phyloP scores from a whole-genome alignment of 2,888 invertebrate species.

The Pyrrhia umbra region DNA sequence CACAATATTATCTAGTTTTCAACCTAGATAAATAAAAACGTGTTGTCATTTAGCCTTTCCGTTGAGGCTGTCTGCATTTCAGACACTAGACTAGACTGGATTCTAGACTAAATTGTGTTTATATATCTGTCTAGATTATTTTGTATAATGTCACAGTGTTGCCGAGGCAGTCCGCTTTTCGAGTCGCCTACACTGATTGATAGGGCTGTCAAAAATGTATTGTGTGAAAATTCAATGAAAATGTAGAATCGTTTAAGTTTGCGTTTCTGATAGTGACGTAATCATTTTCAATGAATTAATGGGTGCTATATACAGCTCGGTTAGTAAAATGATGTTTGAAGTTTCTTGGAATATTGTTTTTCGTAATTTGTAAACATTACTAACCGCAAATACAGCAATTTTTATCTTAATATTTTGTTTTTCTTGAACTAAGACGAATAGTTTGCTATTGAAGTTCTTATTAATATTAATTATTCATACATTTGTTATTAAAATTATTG shows the following conservation, averaged over 20 bases:
- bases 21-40: background rate
- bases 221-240: conserved; percentile 24
- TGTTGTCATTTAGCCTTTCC: conserved; percentile 1
- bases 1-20: background rate
- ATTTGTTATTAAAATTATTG: conserved; percentile 25
- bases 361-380: conserved; percentile 6
- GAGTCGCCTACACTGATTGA: conserved; percentile 42
- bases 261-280: conserved; percentile 30
- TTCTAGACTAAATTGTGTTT: conserved; percentile 24
- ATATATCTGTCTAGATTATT: conserved; percentile 35
- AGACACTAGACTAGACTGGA: conserved; percentile 33
- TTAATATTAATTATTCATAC: conserved; percentile 47
- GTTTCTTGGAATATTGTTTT: conserved; percentile 18
- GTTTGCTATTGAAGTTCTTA: conserved; percentile 30
- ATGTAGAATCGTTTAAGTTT: conserved; percentile 24
- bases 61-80: conserved; percentile 7
- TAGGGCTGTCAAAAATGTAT: conserved; percentile 40
- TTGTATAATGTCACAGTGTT: conserved; percentile 31
- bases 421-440: conserved; percentile 23
- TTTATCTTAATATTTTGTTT: conserved; percentile 22
- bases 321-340: background rate
- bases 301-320: background rate
- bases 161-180: conserved; percentile 47
- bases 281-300: conserved; percentile 20
- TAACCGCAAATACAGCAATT: conserved; percentile 23